A percentile compares a stretch with the other conserved stretches of the same genome.
Conservation (phyloP, 2,888 invertebrate genomes). For the Ectemnius continuus region DNA sequence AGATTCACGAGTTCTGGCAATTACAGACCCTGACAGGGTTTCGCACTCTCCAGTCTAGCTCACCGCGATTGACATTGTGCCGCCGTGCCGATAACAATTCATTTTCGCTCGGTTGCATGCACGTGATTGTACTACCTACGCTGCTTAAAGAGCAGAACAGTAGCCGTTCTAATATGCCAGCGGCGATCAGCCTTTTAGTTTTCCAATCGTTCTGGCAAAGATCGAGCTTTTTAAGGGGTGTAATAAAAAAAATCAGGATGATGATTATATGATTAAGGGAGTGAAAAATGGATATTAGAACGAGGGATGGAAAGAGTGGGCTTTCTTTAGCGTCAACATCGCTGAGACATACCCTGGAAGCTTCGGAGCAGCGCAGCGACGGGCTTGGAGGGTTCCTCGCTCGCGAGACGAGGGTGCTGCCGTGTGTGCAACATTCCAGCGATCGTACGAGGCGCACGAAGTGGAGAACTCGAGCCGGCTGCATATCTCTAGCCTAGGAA, state of each 20-base stretch:
- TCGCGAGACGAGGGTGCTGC: constrained; percentile 15
- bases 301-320: no score
- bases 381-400: neutral
- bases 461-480: constrained; percentile 51
- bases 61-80: constrained; percentile 32
- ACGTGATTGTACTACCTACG: constrained; percentile 45
- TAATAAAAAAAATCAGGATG: no score
- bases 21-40: no score
- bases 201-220: no score
- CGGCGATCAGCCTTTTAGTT: constrained; percentile 6
- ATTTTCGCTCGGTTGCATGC: constrained; percentile 11
- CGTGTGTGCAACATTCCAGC: constrained; percentile 30
- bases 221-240: no score
- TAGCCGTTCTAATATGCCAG: constrained; percentile 21
- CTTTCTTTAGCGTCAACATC: no score
- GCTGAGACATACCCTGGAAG: no score
- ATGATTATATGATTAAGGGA: no score
- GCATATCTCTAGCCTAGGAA: constrained; percentile 62
- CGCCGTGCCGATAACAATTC: constrained; percentile 38
- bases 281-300: no score
- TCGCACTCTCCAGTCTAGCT: no score
- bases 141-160: constrained; percentile 21
- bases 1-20: no score
- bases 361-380: no score
- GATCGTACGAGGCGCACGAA: constrained; percentile 37